These are phyloP conservation scores for Coelopa pilipes DNA, from an alignment of 2,888 invertebrate genomes.

Conservation along the genomic window DNA sequence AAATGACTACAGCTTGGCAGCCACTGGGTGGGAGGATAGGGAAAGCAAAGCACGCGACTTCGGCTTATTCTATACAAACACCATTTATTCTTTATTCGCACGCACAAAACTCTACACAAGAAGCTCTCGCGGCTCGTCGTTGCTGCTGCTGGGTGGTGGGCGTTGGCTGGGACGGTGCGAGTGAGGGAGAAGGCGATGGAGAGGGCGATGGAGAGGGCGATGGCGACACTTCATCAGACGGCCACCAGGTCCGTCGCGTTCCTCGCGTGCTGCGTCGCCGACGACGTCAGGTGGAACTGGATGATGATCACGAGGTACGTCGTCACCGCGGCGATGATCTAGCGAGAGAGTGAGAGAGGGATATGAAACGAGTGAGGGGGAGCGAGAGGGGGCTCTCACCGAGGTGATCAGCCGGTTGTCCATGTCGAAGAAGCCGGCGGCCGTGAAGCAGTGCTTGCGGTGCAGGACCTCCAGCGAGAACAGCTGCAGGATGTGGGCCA, in stretches of 20 bases:
- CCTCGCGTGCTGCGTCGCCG: neutral
- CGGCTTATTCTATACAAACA: neutral
- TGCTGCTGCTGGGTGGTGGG: neutral
- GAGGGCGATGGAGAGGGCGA: neutral
- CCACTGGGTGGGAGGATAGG: too few relatives aligned
- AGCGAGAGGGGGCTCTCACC: constrained; percentile 44
- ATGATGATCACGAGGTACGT: constrained; percentile 57
- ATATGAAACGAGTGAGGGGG: neutral
- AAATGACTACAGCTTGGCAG: too few relatives aligned
- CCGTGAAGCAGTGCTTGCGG: constrained; percentile 51
- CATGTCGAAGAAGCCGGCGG: constrained; percentile 56
- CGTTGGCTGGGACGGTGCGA: neutral
- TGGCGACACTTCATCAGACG: neutral
- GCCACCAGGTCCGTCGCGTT: neutral
- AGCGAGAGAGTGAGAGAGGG: constrained; percentile 23
- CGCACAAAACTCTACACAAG: neutral
- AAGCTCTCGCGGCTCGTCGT: neutral
- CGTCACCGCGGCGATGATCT: constrained; percentile 55
- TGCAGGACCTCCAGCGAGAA: constrained; percentile 55
- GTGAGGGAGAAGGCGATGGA: neutral
- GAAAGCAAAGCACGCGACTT: neutral
- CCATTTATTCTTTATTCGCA: neutral
- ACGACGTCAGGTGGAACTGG: constrained; percentile 49
- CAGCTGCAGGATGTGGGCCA: constrained; percentile 48
- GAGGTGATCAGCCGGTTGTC: constrained; percentile 56